Percentiles rank a stretch among this genome's conserved stretches.
phyloP scores from a whole-genome alignment of 2,113 vertebrate genomes.

The Saguinus midas region DNA sequence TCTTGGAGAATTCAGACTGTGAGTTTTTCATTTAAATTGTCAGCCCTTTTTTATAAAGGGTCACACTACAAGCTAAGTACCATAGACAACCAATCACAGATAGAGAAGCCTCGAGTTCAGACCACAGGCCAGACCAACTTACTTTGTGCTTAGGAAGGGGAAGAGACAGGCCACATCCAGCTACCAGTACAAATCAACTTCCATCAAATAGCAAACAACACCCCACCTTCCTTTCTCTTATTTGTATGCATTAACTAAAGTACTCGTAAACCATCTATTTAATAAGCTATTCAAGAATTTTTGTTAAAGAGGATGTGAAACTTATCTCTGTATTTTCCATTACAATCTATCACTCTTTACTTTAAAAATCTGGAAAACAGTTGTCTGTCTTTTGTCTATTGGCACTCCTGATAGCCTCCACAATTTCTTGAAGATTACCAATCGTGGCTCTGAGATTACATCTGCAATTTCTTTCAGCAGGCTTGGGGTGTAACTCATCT shows the following conservation, averaged over 20 bases:
- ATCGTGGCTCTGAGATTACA: slow-evolving; percentile 69
- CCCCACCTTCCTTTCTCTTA: not conserved
- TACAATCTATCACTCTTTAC: not conserved
- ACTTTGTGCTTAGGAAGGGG: not conserved
- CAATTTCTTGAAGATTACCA: slow-evolving; percentile 71
- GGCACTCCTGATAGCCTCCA: slow-evolving; percentile 8
- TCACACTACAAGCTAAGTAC: not conserved
- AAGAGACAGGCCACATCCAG: not conserved
- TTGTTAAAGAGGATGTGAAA: not conserved
- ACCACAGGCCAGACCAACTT: not conserved
- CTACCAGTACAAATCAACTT: not conserved
- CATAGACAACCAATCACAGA: not conserved
- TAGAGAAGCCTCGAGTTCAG: not conserved
- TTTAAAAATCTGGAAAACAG: slow-evolving; percentile 43
- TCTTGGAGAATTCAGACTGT: slow-evolving; percentile 16
- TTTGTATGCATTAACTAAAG: not conserved
- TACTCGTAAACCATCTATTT: not conserved
- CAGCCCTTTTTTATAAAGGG: slow-evolving; percentile 2
- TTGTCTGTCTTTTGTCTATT: slow-evolving; percentile 60
- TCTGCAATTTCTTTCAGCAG: slow-evolving; percentile 72
- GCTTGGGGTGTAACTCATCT: slow-evolving; percentile 60
- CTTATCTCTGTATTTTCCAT: slow-evolving; percentile 33
- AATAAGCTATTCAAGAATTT: slow-evolving; percentile 25
- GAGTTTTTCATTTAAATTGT: slow-evolving; percentile 33
- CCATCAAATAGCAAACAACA: not conserved